These are phyloP conservation scores for Drosophila orena DNA, from an alignment of 1,140 invertebrate genomes.

Conservation along the genomic window DNA sequence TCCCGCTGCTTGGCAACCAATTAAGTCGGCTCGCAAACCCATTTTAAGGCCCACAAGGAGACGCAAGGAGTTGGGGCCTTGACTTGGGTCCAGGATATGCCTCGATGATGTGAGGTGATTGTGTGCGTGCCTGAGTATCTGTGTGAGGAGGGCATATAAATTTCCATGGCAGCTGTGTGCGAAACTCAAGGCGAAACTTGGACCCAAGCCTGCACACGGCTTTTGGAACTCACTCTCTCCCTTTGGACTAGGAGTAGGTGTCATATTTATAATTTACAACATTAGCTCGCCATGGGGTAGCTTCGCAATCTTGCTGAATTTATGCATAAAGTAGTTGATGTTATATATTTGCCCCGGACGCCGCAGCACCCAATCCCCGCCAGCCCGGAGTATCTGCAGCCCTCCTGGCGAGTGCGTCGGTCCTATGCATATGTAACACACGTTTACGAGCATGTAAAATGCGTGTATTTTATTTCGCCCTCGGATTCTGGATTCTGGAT, in stretches of 20 bases:
- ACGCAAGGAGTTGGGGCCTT: slow-evolving; percentile 8
- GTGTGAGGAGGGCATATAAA: slow-evolving; percentile 51
- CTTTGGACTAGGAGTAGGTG: slow-evolving; percentile 72
- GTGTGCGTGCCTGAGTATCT: slow-evolving; percentile 9
- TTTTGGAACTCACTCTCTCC: slow-evolving; percentile 38
- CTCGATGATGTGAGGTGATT: slow-evolving; percentile 27
- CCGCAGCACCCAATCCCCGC: slow-evolving; percentile 2
- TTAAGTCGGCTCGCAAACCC: slow-evolving; percentile 65
- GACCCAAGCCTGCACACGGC: slow-evolving; percentile 60
- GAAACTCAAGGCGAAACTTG: slow-evolving; percentile 14
- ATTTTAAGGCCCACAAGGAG: slow-evolving; percentile 25
- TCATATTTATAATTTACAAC: slow-evolving; percentile 84
- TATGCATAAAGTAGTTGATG: slow-evolving; percentile 82
- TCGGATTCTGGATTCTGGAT: slow-evolving; percentile 60
- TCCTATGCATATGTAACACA: slow-evolving; percentile 76
- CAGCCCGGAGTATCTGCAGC: slow-evolving; percentile 6
- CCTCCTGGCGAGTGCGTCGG: slow-evolving; percentile 49
- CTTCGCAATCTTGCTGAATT: slow-evolving; percentile 82
- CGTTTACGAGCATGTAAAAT: slow-evolving; percentile 82
- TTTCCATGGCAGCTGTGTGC: slow-evolving; percentile 53
- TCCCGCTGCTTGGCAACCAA: slow-evolving; percentile 80
- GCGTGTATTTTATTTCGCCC: slow-evolving; percentile 78
- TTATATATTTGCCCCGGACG: slow-evolving; percentile 66
- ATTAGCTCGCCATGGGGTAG: slow-evolving; percentile 82
- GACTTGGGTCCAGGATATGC: slow-evolving; percentile 60